These are phyloP conservation scores for Hyppa rectilinea DNA, from an alignment of 2,888 invertebrate species.

Conservation along the genomic window DNA sequence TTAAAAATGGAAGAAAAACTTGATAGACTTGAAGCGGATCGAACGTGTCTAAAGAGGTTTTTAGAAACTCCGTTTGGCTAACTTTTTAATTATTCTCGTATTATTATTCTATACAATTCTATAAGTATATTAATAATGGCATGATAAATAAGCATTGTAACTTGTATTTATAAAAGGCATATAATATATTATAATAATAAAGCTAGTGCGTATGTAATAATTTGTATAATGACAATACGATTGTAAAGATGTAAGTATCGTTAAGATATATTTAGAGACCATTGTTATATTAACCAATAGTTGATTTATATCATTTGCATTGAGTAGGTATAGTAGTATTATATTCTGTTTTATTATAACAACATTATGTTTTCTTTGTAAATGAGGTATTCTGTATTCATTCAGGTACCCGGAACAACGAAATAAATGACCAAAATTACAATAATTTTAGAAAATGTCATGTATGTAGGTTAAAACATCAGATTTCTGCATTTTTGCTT, in stretches of 20 bases:
- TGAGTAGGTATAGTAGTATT: not conserved
- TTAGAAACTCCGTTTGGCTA: slow-evolving; percentile 57
- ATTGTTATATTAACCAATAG: slow-evolving; percentile 68
- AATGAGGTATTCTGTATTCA: slow-evolving; percentile 21
- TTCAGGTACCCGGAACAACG: slow-evolving; percentile 55
- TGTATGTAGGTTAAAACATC: no score
- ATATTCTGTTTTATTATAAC: not conserved
- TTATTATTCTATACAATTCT: slow-evolving; percentile 63
- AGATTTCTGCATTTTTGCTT: not conserved
- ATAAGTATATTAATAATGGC: slow-evolving; percentile 60
- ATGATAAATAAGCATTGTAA: slow-evolving; percentile 48
- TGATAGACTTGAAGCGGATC: slow-evolving; percentile 54
- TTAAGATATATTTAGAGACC: slow-evolving; percentile 78
- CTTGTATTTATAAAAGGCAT: slow-evolving; percentile 57
- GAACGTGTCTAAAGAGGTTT: slow-evolving; percentile 44
- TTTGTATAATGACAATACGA: slow-evolving; percentile 79
- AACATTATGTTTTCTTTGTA: not conserved
- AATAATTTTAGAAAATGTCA: slow-evolving; percentile 13
- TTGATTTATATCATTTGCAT: slow-evolving; percentile 43
- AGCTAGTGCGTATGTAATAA: slow-evolving; percentile 61
- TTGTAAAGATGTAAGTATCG: slow-evolving; percentile 74
- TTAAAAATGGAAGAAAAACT: slow-evolving; percentile 47
- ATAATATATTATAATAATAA: slow-evolving; percentile 58
- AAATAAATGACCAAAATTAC: slow-evolving; percentile 56
- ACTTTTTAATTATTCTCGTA: slow-evolving; percentile 62